Conservation (phyloP, 2,797 vertebrate genomes). For the Sebastes flavidus region DNA sequence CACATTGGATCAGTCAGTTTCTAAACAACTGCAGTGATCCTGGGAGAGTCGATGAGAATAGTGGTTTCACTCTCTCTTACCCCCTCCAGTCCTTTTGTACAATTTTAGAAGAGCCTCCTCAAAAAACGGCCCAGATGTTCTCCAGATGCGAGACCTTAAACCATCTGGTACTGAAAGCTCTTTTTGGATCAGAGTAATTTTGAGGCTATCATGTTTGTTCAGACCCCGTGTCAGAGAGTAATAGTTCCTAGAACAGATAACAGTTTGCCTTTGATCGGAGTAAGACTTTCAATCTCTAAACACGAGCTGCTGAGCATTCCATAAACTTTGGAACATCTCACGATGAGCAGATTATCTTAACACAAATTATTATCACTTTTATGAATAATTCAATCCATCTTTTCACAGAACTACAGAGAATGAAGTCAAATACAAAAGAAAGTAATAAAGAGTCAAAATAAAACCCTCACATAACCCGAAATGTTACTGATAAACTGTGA, state of each 20-base stretch:
- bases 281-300: not conserved
- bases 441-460: not conserved
- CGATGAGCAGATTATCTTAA: slow-evolving; percentile 17
- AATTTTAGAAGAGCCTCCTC: slow-evolving; percentile 67
- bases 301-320: slow-evolving; percentile 1
- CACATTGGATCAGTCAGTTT: slow-evolving; percentile 29
- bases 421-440: not conserved
- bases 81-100: slow-evolving; percentile 38
- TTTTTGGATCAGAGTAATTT: slow-evolving; percentile 72
- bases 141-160: slow-evolving; percentile 81
- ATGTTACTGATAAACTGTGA: not conserved
- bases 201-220: slow-evolving; percentile 71
- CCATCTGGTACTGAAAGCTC: slow-evolving; percentile 79
- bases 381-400: slow-evolving; percentile 37
- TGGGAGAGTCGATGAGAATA: slow-evolving; percentile 15
- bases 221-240: slow-evolving; percentile 46
- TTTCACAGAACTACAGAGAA: not conserved
- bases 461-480: not conserved
- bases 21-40: slow-evolving; percentile 30
- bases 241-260: slow-evolving; percentile 48
- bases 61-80: not conserved
- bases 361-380: slow-evolving; percentile 31
- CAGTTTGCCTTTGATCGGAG: slow-evolving; percentile 19
- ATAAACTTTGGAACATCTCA: slow-evolving; percentile 23
- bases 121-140: slow-evolving; percentile 80